Conservation (phyloP, 1,140 invertebrate genomes). For the Pseudomyrmex concolor region DNA sequence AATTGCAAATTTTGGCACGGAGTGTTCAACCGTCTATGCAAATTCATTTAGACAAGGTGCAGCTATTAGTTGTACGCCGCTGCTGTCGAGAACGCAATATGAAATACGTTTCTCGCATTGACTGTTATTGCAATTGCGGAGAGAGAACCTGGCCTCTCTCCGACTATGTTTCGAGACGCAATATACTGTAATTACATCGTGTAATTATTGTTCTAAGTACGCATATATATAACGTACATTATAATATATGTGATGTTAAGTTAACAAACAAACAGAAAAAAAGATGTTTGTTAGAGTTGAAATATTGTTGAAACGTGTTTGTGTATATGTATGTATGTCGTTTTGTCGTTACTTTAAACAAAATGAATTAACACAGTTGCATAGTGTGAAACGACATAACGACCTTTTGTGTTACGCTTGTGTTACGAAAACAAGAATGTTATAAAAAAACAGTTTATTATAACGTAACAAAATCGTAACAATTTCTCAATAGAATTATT, state of each 20-base stretch:
- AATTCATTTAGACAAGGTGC: conserved; percentile 61
- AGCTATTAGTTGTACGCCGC: conserved; percentile 44
- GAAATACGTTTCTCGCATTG: conserved; percentile 48
- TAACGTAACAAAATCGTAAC: conserved; percentile 12
- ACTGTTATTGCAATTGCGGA: conserved; percentile 59
- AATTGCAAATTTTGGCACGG: conserved; percentile 47
- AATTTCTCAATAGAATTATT: conserved; percentile 16
- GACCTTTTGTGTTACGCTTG: no score
- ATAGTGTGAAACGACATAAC: no score
- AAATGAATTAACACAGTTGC: no score
- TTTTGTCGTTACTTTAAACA: no score
- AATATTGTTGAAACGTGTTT: no score
- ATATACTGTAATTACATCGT: conserved; percentile 54
- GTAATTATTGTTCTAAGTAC: conserved; percentile 39
- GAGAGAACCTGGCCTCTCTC: conserved; percentile 16
- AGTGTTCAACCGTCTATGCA: conserved; percentile 48
- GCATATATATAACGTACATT: conserved; percentile 5
- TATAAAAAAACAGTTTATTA: not conserved
- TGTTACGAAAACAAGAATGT: no score
- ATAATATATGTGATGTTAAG: no score
- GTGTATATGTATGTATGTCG: no score
- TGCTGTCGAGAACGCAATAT: conserved; percentile 54
- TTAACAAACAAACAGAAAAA: no score
- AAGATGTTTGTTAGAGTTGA: no score
- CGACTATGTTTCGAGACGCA: conserved; percentile 44